phyloP scores from a whole-genome alignment of 1,140 invertebrate species.

The Bombus polaris region DNA sequence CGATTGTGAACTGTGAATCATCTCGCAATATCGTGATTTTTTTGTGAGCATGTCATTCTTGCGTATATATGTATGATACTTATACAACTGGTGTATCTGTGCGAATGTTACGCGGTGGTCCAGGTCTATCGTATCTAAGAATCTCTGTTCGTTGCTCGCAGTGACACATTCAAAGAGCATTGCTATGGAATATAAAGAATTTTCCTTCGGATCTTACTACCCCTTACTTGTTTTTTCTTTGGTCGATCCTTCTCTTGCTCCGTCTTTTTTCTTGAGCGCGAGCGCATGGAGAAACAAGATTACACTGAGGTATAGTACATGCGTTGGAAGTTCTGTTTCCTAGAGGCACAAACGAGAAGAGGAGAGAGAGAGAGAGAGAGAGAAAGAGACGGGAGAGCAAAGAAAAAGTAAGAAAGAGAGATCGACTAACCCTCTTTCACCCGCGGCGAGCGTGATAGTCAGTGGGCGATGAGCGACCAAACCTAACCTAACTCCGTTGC shows the following conservation, averaged over 20 bases:
- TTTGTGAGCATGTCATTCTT: not conserved
- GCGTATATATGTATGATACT: too few species aligned
- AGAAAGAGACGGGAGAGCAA: not conserved
- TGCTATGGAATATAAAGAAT: constrained; percentile 70
- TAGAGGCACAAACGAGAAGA: constrained; percentile 40
- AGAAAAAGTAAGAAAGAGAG: constrained; percentile 31
- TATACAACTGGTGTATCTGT: not conserved
- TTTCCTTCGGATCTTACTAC: constrained; percentile 51
- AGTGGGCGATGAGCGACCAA: constrained; percentile 75
- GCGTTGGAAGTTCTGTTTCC: constrained; percentile 61
- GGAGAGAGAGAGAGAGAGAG: constrained; percentile 11
- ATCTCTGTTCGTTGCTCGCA: constrained; percentile 24
- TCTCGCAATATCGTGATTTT: not conserved
- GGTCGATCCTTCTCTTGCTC: not conserved
- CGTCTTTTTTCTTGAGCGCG: constrained; percentile 36
- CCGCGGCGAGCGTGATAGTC: constrained; percentile 73
- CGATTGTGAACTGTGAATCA: not conserved
- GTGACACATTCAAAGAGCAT: not conserved
- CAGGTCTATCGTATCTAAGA: constrained; percentile 12
- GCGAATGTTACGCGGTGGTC: constrained; percentile 34
- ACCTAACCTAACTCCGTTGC: constrained; percentile 76
- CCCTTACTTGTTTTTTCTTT: constrained; percentile 11
- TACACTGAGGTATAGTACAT: constrained; percentile 68
- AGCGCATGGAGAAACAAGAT: constrained; percentile 75
- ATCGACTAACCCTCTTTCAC: constrained; percentile 57